Percentiles rank a stretch among this genome's conserved stretches.
These are phyloP conservation scores for Nemotelus nigrinus DNA, from an alignment of 2,888 invertebrate species.

Conservation along the genomic window DNA sequence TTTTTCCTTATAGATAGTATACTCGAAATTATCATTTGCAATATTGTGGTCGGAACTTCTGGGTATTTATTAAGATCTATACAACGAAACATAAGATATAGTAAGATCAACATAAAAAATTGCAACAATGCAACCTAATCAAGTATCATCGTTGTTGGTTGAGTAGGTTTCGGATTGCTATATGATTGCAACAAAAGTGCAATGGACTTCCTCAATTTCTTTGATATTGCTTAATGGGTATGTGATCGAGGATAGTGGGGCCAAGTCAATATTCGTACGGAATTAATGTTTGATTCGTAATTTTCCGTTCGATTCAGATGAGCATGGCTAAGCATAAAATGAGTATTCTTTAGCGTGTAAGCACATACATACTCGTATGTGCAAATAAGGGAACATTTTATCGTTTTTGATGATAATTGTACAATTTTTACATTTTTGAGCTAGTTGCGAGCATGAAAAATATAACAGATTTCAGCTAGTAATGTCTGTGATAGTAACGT, in stretches of 20 bases:
- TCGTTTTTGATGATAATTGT: too few species aligned
- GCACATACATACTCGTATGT: too few species aligned
- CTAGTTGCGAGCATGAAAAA: too few species aligned
- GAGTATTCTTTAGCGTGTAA: too few species aligned
- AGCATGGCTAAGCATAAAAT: too few species aligned
- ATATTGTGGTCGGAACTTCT: not conserved
- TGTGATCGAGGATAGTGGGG: constrained; percentile 5
- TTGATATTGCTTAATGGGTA: constrained; percentile 12
- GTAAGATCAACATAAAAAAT: not conserved
- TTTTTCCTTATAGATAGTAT: not conserved
- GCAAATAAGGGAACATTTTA: too few species aligned
- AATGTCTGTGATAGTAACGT: too few species aligned
- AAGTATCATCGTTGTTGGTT: constrained; percentile 4
- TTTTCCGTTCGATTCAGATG: not conserved
- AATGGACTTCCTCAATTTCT: constrained; percentile 34
- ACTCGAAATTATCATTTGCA: constrained; percentile 13
- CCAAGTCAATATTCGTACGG: not conserved
- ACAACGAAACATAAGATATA: not conserved
- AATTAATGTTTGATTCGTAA: not conserved
- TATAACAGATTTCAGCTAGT: too few species aligned
- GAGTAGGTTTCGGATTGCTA: not conserved
- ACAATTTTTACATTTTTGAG: too few species aligned
- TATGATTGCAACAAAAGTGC: constrained; percentile 7
- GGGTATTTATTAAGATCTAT: not conserved
- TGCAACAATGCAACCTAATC: not conserved